Evolutionary conservation across 2,888 invertebrate species (phyloP), one percentile per base, ranked within the genome.

Genomic region (Crematogaster levior): DNA sequence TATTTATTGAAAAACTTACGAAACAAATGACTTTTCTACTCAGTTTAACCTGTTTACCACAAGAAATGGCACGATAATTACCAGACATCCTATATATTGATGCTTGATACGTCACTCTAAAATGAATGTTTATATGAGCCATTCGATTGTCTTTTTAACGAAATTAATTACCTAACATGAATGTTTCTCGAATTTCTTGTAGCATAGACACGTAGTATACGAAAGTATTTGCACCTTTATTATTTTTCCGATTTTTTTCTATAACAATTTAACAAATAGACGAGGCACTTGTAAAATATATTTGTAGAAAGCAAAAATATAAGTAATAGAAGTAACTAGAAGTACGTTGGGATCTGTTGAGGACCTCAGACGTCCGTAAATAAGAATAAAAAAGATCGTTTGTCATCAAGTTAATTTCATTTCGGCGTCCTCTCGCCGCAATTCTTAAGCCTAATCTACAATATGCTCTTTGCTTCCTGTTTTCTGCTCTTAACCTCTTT

Each of bases 401-500:
- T 15, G 21, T 40, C 30, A 21, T 58, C 30, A 21, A 34, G 21
- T 74, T 60, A 34, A 74, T 30, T 60, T 58, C 15, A 58, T 43
- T n/a, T 43, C 58, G 21, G 48, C 48, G 60, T 66, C 24, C 72
- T 61, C 72, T 68, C 24, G 9, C 5, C 34, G 9, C n/a, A 30
- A 46, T 63, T 56, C 37, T 61, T 58, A 30, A 3, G 34, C n/a
- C n/a, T n/a, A n/a, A n/a, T n/a, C n/a, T n/a, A n/a, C n/a, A n/a
- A n/a, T n/a, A n/a, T n/a, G n/a, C n/a, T n/a, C n/a, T n/a, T n/a
- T n/a, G n/a, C n/a, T n/a, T n/a, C n/a, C n/a, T n/a, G n/a, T n/a
- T n/a, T n/a, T n/a, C n/a, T n/a, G n/a, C n/a, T n/a, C n/a, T n/a
- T n/a, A n/a, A n/a, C n/a, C n/a, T n/a, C n/a, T n/a, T n/a, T n/a